phyloP scores from a whole-genome alignment of 2,113 vertebrate genomes.

The Anthoscopus minutus region DNA sequence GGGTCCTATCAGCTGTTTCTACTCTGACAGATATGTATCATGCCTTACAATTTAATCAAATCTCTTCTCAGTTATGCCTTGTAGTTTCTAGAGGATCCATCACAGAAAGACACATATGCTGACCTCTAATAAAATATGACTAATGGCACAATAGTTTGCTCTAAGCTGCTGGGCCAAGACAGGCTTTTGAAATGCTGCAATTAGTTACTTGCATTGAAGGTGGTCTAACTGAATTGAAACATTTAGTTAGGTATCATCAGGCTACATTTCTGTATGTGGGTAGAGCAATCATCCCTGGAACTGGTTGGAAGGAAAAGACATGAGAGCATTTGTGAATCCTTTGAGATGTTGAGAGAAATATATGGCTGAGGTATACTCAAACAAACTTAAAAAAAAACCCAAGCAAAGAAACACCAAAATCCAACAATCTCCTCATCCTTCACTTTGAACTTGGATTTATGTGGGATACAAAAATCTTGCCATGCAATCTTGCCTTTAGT shows the following conservation, averaged over 20 bases:
- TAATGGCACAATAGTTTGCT: neutral
- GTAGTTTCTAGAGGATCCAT: neutral
- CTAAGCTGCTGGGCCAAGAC: neutral
- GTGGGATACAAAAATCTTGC: neutral
- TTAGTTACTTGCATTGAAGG: neutral
- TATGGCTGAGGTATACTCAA: neutral
- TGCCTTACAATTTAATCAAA: neutral
- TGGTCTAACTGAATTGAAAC: neutral
- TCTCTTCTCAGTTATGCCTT: neutral
- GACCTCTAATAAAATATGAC: neutral
- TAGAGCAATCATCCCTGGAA: neutral
- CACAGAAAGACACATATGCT: accelerated
- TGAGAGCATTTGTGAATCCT: neutral
- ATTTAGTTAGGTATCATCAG: neutral
- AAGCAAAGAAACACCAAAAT: neutral
- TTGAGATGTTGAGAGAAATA: neutral
- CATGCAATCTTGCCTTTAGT: neutral
- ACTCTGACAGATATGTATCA: neutral
- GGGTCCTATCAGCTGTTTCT: neutral
- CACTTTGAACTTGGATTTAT: neutral
- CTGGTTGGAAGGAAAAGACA: neutral
- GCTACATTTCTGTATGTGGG: neutral
- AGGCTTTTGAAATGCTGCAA: neutral
- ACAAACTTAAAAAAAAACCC: neutral
- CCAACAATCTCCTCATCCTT: neutral